Percentiles rank a stretch among this genome's conserved stretches.
These are phyloP conservation scores for Nemopilema nomurai DNA, from an alignment of 30 jellyfish, hydroid and myxozoan genomes.

Conservation along the genomic window DNA sequence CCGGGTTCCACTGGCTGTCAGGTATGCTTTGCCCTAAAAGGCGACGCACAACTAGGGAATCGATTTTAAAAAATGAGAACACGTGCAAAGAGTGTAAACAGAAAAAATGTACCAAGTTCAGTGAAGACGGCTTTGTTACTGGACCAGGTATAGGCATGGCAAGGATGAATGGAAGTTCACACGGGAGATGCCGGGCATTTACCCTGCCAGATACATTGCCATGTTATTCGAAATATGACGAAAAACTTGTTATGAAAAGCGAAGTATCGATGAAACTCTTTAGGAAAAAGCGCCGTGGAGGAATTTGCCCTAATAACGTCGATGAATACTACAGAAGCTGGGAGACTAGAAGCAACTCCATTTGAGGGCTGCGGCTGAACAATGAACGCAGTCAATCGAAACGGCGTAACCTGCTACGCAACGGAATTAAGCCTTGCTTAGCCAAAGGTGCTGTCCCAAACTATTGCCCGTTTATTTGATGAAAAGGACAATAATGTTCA, in stretches of 20 bases:
- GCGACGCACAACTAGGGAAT: background rate
- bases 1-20: background rate
- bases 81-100: background rate
- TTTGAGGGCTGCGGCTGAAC: background rate
- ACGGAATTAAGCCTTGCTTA: too few species aligned
- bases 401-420: too few species aligned
- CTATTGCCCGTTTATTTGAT: too few species aligned
- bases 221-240: slow-evolving; percentile 3
- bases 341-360: slow-evolving; percentile 36
- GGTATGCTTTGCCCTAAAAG: background rate
- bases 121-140: background rate
- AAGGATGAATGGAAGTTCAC: background rate
- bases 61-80: background rate
- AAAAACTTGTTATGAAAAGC: background rate
- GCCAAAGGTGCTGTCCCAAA: too few species aligned
- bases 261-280: slow-evolving; percentile 15
- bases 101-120: background rate
- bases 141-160: background rate
- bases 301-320: slow-evolving; percentile 41
- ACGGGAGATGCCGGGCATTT: slow-evolving; percentile 1
- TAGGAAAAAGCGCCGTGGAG: slow-evolving; percentile 48
- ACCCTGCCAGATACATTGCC: slow-evolving; percentile 30
- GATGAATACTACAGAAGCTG: slow-evolving; percentile 42
- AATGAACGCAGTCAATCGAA: too few species aligned
- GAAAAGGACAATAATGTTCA: too few species aligned